Evolutionary conservation across 2,888 invertebrate genomes (phyloP).

Genomic region (Pomacea canaliculata): DNA sequence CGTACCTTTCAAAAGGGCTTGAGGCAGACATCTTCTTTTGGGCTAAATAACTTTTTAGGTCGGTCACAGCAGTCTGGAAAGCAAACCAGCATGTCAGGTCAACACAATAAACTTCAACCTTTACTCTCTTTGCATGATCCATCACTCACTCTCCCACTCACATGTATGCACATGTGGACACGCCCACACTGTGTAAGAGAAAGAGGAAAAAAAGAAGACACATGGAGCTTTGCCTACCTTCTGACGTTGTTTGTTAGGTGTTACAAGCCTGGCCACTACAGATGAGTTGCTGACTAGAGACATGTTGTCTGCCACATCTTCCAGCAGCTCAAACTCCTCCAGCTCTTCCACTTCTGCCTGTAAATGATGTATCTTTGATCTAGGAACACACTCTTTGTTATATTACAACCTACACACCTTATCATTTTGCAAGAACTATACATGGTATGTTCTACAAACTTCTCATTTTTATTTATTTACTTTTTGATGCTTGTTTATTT

Average conservation of each 20-base stretch:
- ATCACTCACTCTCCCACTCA: no score
- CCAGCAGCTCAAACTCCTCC: constrained; percentile 68
- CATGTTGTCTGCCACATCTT: constrained; percentile 67
- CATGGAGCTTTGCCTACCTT: constrained; percentile 18
- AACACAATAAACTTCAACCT: no score
- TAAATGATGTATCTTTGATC: constrained; percentile 6
- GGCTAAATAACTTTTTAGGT: constrained; percentile 31
- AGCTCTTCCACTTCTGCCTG: constrained; percentile 62
- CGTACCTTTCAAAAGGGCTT: constrained; percentile 24
- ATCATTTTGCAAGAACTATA: no score
- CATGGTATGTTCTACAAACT: no score
- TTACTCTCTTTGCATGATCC: no score
- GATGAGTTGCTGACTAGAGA: constrained; percentile 67
- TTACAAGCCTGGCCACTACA: constrained; percentile 45
- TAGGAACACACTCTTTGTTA: neutral
- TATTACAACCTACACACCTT: neutral
- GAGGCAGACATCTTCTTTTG: constrained; percentile 18
- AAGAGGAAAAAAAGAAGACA: no score
- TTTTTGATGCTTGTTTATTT: no score
- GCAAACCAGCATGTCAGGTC: neutral
- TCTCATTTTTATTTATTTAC: no score
- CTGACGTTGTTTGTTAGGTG: constrained; percentile 35
- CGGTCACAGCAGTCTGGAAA: constrained; percentile 26
- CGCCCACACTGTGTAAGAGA: no score
- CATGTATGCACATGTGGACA: no score